These are phyloP conservation scores for Pristionchus exspectatus DNA, from an alignment of 2,888 invertebrate genomes.

Conservation along the genomic window DNA sequence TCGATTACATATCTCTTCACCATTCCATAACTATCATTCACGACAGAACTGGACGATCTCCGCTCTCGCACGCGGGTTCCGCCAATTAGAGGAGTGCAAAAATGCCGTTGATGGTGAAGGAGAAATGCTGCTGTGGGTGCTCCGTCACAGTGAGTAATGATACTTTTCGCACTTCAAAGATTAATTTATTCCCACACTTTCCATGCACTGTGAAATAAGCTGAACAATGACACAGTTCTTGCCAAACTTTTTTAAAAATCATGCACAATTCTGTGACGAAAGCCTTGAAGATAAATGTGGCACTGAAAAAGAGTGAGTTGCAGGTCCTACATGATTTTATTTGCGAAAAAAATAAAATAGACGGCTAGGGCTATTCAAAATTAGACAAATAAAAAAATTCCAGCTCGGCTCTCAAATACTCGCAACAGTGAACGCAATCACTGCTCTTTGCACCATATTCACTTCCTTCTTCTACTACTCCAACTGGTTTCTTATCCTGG, in stretches of 20 bases:
- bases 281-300: no score
- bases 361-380: no score
- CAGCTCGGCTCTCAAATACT: conserved; percentile 44
- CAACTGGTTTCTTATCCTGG: neutral
- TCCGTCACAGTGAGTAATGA: neutral
- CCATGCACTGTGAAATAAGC: neutral
- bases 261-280: no score
- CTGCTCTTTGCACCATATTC: neutral
- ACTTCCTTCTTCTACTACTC: neutral
- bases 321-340: no score
- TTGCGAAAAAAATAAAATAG: no score
- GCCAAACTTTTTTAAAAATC: no score
- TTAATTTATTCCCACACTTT: neutral
- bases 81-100: neutral
- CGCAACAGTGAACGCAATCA: neutral
- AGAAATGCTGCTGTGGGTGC: conserved; percentile 37
- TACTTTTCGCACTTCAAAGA: no score
- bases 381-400: no score
- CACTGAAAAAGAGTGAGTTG: no score
- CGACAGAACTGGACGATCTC: neutral
- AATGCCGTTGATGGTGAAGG: conserved; percentile 18
- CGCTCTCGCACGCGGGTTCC: neutral
- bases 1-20: neutral
- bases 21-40: neutral
- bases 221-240: neutral